Conservation (phyloP, 2,797 vertebrate genomes). For the Gouania willdenowi region DNA sequence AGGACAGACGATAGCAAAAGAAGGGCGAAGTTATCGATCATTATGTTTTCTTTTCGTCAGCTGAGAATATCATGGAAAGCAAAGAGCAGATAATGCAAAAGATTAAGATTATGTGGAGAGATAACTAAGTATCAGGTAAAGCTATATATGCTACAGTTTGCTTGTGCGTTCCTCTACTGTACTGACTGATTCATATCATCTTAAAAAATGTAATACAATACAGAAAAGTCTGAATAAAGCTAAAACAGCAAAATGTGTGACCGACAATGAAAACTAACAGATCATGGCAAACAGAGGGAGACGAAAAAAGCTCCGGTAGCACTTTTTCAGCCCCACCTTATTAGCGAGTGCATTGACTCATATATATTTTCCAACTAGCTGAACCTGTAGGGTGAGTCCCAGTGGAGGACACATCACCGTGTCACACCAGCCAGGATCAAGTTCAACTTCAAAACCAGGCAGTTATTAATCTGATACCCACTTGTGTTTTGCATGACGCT, state of each 20-base stretch:
- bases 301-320: neutral
- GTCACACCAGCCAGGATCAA: neutral
- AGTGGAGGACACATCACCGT: neutral
- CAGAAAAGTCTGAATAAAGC: slow-evolving; percentile 2
- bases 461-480: neutral
- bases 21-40: slow-evolving; percentile 1
- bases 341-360: slow-evolving; percentile 16
- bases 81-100: slow-evolving; percentile 4
- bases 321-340: slow-evolving; percentile 4
- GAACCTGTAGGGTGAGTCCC: slow-evolving; percentile 29
- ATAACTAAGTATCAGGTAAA: slow-evolving; percentile 10
- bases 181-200: neutral
- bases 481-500: neutral
- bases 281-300: neutral
- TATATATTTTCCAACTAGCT: slow-evolving; percentile 10
- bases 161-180: slow-evolving; percentile 10
- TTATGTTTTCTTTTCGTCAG: slow-evolving; percentile 3
- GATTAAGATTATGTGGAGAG: slow-evolving; percentile 19
- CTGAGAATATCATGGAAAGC: no score
- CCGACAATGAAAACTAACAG: slow-evolving; percentile 1
- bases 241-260: neutral
- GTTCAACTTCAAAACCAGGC: neutral
- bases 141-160: neutral
- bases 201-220: slow-evolving; percentile 22
- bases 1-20: neutral